A percentile compares a stretch with the other conserved stretches of the same genome.
phyloP scores from a whole-genome alignment of 1,140 invertebrate genomes.

The Sitobion miscanthi region DNA sequence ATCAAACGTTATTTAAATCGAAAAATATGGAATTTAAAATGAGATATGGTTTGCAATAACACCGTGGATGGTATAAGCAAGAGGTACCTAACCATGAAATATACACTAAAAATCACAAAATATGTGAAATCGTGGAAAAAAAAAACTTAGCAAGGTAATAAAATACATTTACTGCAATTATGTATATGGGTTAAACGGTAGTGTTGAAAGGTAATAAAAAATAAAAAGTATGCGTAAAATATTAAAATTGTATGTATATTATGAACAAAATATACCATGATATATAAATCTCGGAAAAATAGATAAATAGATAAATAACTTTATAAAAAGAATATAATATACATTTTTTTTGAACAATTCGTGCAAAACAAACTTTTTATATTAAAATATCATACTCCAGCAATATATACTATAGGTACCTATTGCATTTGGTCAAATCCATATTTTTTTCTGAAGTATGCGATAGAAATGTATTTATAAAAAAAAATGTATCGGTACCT shows the following conservation, averaged over 20 bases:
- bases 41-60: slow-evolving; percentile 5
- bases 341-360: neutral
- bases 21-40: neutral
- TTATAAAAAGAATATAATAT: neutral
- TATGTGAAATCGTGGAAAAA: neutral
- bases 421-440: neutral
- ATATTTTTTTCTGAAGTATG: neutral
- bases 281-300: neutral
- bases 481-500: neutral
- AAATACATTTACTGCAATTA: neutral
- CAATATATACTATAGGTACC: neutral
- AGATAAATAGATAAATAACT: neutral
- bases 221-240: neutral
- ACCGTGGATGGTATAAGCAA: neutral
- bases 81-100: neutral
- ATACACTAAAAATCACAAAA: neutral
- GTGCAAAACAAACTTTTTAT: neutral
- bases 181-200: neutral
- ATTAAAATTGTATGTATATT: neutral
- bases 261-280: neutral
- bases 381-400: neutral
- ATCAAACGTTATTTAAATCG: neutral
- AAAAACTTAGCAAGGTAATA: neutral
- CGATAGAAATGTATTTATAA: neutral
- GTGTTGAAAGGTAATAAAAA: slow-evolving; percentile 12